A percentile compares a stretch with the other conserved stretches of the same genome.
phyloP scores from a whole-genome alignment of 2,888 invertebrate genomes.

The Polymixis lichenea region DNA sequence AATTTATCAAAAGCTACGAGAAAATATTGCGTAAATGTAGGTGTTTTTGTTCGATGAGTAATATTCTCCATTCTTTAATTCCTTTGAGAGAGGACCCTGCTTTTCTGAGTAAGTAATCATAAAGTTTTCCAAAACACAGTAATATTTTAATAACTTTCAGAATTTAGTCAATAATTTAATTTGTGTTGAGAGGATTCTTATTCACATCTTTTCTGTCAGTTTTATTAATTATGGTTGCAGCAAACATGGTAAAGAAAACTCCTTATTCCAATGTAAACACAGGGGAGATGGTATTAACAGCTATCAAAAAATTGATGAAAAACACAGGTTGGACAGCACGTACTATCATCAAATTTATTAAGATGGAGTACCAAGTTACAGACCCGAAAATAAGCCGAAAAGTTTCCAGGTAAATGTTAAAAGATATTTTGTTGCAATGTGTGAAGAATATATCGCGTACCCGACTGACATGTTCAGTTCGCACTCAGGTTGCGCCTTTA shows the following conservation, averaged over 20 bases:
- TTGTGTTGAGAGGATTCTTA: background rate
- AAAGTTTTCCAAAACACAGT: constrained; percentile 1
- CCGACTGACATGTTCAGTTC: background rate
- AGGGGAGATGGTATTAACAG: constrained; percentile 77
- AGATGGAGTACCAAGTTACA: constrained; percentile 73
- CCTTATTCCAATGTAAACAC: constrained; percentile 59
- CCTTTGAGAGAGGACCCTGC: background rate
- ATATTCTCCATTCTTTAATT: constrained; percentile 8
- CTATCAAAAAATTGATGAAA: constrained; percentile 78
- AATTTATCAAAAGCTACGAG: background rate
- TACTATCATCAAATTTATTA: constrained; percentile 82
- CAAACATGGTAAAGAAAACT: constrained; percentile 45
- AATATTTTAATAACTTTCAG: background rate
- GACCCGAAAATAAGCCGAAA: constrained; percentile 75
- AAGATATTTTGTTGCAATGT: background rate
- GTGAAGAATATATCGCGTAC: background rate
- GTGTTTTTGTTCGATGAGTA: constrained; percentile 2
- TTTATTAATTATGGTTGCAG: constrained; percentile 19
- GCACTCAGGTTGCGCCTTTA: background rate
- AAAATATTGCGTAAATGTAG: constrained; percentile 37
- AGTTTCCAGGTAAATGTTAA: constrained; percentile 73
- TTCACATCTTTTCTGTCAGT: background rate
- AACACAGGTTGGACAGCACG: constrained; percentile 82
- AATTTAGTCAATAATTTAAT: background rate
- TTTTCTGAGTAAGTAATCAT: constrained; percentile 8